These are phyloP conservation scores for Criorhina ranunculi DNA, from an alignment of 2,888 invertebrate species.

Conservation along the genomic window DNA sequence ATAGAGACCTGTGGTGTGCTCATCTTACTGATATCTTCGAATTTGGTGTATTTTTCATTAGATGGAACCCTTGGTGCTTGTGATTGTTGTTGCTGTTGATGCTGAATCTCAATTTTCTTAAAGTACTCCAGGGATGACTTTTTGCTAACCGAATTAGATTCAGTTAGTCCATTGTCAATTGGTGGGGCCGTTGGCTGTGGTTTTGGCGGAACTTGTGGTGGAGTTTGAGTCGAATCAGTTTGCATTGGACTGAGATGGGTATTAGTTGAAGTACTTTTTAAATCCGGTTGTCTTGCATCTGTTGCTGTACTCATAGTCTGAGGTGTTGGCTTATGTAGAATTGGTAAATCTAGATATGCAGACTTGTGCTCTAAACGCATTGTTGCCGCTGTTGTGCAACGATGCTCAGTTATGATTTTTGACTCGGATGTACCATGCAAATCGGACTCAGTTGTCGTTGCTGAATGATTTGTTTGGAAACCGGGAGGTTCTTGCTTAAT, in stretches of 20 bases:
- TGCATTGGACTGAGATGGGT: constrained; percentile 77
- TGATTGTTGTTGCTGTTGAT: constrained; percentile 77
- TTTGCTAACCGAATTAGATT: constrained; percentile 87
- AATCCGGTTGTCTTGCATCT: constrained; percentile 46
- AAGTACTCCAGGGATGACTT: constrained; percentile 89
- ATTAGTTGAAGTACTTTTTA: constrained; percentile 77
- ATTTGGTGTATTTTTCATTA: constrained; percentile 84
- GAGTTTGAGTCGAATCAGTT: constrained; percentile 80
- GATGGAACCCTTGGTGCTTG: constrained; percentile 78
- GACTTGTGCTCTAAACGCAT: constrained; percentile 85
- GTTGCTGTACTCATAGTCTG: constrained; percentile 66
- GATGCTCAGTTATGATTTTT: constrained; percentile 84
- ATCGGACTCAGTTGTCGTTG: constrained; percentile 82
- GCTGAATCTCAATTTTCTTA: constrained; percentile 86
- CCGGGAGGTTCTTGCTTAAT: constrained; percentile 81
- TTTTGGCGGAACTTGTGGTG: constrained; percentile 81
- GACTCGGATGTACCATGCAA: constrained; percentile 84
- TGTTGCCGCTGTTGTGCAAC: constrained; percentile 85
- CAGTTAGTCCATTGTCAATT: constrained; percentile 78
- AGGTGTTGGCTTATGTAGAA: constrained; percentile 79
- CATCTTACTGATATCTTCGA: constrained; percentile 79
- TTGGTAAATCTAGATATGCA: constrained; percentile 82
- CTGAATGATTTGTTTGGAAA: constrained; percentile 81
- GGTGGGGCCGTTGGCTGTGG: constrained; percentile 78
- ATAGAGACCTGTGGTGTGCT: constrained; percentile 29